A percentile compares a stretch with the other conserved stretches of the same genome.
phyloP scores from a whole-genome alignment of 2,888 invertebrate genomes.

The Scaeva pyrastri region DNA sequence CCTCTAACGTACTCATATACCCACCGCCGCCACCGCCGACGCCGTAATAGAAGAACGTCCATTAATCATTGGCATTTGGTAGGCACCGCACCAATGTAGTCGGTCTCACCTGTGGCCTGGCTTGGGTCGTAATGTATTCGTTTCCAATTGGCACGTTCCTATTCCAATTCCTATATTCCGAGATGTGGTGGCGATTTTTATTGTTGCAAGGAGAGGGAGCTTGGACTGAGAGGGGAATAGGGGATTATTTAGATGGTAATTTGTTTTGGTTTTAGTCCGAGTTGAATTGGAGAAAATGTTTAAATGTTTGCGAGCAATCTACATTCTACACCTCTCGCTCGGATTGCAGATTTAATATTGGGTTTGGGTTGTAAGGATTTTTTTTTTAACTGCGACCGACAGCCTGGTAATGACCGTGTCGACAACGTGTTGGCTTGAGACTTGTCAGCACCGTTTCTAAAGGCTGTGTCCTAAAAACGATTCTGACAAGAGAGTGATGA shows the following conservation, averaged over 20 bases:
- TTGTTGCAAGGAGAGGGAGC: not conserved
- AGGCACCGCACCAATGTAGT: constrained; percentile 58
- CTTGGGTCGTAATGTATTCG: constrained; percentile 50
- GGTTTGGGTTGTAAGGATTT: not conserved
- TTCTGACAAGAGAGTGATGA: too few species aligned
- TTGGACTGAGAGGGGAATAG: not conserved
- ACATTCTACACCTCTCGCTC: too few species aligned
- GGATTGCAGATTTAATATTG: not conserved
- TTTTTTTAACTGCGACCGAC: too few species aligned
- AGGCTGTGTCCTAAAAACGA: too few species aligned
- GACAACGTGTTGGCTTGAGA: too few species aligned
- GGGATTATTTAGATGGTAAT: constrained; percentile 23
- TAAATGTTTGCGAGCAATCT: not conserved
- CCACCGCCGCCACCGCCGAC: too few species aligned
- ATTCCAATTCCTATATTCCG: not conserved
- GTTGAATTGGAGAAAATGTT: not conserved
- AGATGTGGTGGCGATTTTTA: constrained; percentile 13
- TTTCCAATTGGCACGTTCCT: constrained; percentile 39
- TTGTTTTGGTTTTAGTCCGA: constrained; percentile 11
- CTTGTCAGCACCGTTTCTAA: too few species aligned
- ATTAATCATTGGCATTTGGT: constrained; percentile 73
- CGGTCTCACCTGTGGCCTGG: constrained; percentile 68
- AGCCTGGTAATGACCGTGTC: too few species aligned
- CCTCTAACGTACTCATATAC: too few species aligned
- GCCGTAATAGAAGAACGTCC: constrained; percentile 57